phyloP scores from a whole-genome alignment of 2,888 invertebrate species.

The Nowickia ferox region DNA sequence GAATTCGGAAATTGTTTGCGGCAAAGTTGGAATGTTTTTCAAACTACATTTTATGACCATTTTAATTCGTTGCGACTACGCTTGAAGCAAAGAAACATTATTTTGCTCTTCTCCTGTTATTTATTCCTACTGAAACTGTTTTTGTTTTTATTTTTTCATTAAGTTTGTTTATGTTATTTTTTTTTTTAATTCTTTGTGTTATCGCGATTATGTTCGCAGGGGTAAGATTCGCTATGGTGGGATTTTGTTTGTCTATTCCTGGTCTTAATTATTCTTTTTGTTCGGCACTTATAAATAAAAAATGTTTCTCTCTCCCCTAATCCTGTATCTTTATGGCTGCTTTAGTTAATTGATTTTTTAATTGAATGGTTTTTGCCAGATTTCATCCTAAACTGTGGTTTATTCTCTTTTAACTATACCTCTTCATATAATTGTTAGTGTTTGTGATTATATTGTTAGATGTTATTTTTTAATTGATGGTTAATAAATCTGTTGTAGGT shows the following conservation, averaged over 20 bases:
- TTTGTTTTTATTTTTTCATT: background rate
- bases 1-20: no score
- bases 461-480: constrained; percentile 10
- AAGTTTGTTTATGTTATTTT: constrained; percentile 1
- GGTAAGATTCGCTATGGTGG: background rate
- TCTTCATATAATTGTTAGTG: constrained; percentile 15
- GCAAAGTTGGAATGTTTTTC: background rate
- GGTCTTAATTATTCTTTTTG: constrained; percentile 35
- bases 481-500: constrained; percentile 30
- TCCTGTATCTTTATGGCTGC: background rate
- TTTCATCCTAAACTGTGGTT: constrained; percentile 38
- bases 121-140: constrained; percentile 8
- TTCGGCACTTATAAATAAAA: background rate
- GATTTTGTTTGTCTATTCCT: constrained; percentile 37
- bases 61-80: background rate
- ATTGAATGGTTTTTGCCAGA: constrained; percentile 63
- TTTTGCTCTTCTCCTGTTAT: constrained; percentile 27
- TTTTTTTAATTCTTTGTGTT: background rate
- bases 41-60: background rate
- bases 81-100: background rate
- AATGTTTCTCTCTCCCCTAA: background rate
- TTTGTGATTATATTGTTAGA: constrained; percentile 8
- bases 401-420: constrained; percentile 6
- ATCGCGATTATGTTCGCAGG: background rate
- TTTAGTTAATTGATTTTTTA: constrained; percentile 70